A percentile compares a stretch with the other conserved stretches of the same genome.
Conservation (phyloP, 2,797 vertebrate genomes). For the Garrulus glandarius region DNA sequence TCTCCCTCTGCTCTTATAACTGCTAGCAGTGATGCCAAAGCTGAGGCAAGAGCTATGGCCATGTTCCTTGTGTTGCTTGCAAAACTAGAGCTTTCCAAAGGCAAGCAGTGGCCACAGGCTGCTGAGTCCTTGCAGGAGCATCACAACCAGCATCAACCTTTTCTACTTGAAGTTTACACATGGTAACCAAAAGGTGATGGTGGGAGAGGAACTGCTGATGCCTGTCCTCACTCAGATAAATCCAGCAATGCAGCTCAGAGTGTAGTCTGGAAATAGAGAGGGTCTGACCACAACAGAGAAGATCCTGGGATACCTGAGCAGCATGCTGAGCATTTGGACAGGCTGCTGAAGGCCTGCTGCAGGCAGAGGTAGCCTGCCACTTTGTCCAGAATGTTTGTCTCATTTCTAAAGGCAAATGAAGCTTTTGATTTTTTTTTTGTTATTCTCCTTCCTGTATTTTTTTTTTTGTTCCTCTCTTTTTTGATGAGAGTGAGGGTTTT, state of each 20-base stretch:
- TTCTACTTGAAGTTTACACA: neutral
- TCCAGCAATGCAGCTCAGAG: neutral
- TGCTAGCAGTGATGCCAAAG: neutral
- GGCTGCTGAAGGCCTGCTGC: neutral
- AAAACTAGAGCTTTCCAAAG: neutral
- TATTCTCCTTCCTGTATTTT: neutral
- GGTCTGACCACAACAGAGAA: neutral
- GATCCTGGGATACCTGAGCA: neutral
- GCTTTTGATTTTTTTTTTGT: neutral
- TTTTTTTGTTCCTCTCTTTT: neutral
- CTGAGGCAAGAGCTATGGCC: neutral
- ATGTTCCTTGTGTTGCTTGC: neutral
- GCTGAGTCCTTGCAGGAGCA: neutral
- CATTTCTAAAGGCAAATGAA: neutral
- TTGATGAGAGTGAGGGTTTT: neutral
- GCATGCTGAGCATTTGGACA: neutral
- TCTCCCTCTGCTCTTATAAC: neutral
- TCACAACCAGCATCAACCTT: neutral
- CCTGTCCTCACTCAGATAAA: neutral
- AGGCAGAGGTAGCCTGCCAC: neutral
- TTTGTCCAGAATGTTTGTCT: neutral
- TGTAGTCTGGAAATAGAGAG: neutral
- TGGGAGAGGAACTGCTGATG: neutral
- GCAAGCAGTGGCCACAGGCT: neutral
- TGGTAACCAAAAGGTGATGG: neutral